phyloP scores from a whole-genome alignment of 2,888 invertebrate genomes.

The Ceraclea dissimilis region DNA sequence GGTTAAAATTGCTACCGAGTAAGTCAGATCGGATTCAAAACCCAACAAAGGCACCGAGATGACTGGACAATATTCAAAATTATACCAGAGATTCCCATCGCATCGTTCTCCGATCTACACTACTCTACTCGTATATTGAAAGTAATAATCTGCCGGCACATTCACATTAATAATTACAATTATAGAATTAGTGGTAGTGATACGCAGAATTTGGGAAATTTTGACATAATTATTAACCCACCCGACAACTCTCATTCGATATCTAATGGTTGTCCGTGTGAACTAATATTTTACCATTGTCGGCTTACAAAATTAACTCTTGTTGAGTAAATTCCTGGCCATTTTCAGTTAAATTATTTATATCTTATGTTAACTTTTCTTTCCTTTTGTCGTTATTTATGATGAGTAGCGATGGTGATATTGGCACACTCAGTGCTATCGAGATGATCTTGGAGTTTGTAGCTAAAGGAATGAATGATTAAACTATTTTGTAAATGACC shows the following conservation, averaged over 20 bases:
- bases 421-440: no score
- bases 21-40: slow-evolving; percentile 6
- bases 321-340: no score
- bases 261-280: not conserved
- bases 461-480: no score
- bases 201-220: slow-evolving; percentile 25
- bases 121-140: no score
- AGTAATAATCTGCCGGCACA: not conserved
- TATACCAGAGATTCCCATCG: slow-evolving; percentile 20
- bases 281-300: no score
- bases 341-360: no score
- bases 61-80: slow-evolving; percentile 22
- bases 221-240: slow-evolving; percentile 13
- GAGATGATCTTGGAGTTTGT: no score
- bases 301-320: no score
- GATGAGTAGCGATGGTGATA: no score
- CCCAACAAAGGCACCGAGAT: slow-evolving; percentile 17
- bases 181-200: slow-evolving; percentile 26
- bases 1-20: slow-evolving; percentile 3
- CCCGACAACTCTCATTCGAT: not conserved
- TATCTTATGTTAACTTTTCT: no score
- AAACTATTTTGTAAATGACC: no score
- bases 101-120: not conserved
- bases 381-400: no score
- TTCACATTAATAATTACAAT: slow-evolving; percentile 11